Evolutionary conservation across 1,140 invertebrate genomes (phyloP).

Genomic region (Laupala kohalensis): DNA sequence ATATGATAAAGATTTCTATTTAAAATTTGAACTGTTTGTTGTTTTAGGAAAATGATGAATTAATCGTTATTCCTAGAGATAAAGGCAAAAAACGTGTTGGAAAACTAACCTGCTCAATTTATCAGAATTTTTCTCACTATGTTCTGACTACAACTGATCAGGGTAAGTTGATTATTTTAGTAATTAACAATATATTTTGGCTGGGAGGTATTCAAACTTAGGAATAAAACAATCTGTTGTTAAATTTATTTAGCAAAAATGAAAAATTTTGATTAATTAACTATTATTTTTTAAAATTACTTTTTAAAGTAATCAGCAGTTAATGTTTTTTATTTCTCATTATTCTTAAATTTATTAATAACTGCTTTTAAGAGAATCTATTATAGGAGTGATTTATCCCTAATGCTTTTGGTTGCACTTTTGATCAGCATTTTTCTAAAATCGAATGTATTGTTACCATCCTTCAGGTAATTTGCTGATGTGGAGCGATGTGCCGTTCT

Average conservation of each 20-base stretch:
- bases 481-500: slow-evolving; percentile 1
- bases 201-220: too few relatives aligned
- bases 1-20: background rate
- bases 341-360: too few relatives aligned
- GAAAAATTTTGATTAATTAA: too few relatives aligned
- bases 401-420: background rate
- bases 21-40: background rate
- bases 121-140: slow-evolving; percentile 14
- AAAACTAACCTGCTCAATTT: slow-evolving; percentile 20
- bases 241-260: too few relatives aligned
- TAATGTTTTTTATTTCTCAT: background rate
- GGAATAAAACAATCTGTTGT: too few relatives aligned
- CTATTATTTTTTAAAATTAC: too few relatives aligned
- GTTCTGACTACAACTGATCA: slow-evolving; percentile 20
- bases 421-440: too few relatives aligned
- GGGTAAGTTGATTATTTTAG: background rate
- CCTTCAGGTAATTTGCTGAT: background rate
- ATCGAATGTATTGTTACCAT: background rate
- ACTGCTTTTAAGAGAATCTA: too few relatives aligned
- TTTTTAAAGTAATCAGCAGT: too few relatives aligned
- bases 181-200: background rate
- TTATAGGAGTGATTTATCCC: background rate
- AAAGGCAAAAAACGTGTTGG: slow-evolving; percentile 13
- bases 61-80: slow-evolving; percentile 14
- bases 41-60: slow-evolving; percentile 14